phyloP scores from a whole-genome alignment of 2,888 invertebrate species.

The Cremastinae sp. region DNA sequence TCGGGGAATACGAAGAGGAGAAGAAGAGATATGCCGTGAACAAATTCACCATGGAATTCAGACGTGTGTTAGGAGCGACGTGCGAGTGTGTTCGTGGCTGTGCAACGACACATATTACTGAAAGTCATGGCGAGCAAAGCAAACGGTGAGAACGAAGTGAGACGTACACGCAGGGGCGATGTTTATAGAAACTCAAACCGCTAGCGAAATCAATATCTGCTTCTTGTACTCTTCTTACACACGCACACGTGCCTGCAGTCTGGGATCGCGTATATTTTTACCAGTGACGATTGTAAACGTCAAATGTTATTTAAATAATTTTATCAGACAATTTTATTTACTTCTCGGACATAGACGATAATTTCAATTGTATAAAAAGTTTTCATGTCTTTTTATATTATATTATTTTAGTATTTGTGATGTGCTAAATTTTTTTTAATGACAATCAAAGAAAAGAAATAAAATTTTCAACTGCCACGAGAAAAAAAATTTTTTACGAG shows the following conservation, averaged over 20 bases:
- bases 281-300: not conserved
- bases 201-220: constrained; percentile 71
- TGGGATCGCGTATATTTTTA: not conserved
- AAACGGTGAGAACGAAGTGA: constrained; percentile 53
- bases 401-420: too few species aligned
- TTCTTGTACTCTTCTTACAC: constrained; percentile 53
- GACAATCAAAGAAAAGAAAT: too few species aligned
- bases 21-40: too few species aligned
- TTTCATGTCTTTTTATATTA: too few species aligned
- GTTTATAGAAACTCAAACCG: constrained; percentile 60
- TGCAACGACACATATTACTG: constrained; percentile 40
- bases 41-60: not conserved
- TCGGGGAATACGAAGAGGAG: not conserved
- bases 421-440: too few species aligned
- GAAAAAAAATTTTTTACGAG: too few species aligned
- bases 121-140: constrained; percentile 59
- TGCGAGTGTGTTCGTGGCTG: not conserved
- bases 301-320: too few species aligned
- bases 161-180: constrained; percentile 47
- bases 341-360: too few species aligned
- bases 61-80: not conserved
- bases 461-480: too few species aligned
- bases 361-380: too few species aligned
- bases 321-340: too few species aligned
- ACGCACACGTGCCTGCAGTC: constrained; percentile 25